These are phyloP conservation scores for Cheilosia pagana DNA, from an alignment of 2,888 invertebrate genomes.

Conservation along the genomic window DNA sequence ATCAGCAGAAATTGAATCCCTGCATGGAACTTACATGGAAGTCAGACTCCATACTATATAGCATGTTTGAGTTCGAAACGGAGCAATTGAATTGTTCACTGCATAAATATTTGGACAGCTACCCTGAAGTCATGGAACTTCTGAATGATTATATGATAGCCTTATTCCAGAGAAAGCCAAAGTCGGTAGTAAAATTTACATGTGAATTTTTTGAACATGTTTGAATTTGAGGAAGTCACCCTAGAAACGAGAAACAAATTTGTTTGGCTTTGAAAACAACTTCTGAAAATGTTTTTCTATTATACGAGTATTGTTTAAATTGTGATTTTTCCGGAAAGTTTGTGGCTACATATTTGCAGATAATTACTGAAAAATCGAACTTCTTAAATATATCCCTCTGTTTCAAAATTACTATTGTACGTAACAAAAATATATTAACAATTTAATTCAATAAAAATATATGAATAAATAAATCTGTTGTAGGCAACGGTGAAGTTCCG, in stretches of 20 bases:
- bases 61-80: constrained; percentile 24
- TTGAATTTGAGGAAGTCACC: constrained; percentile 11
- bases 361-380: too few species aligned
- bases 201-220: constrained; percentile 27
- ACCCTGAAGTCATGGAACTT: constrained; percentile 79
- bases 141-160: constrained; percentile 80
- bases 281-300: not conserved
- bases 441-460: too few species aligned
- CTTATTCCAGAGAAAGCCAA: constrained; percentile 80
- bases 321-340: not conserved
- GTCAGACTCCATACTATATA: constrained; percentile 21
- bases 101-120: constrained; percentile 76
- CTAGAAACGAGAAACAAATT: constrained; percentile 15
- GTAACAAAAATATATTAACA: too few species aligned
- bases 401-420: too few species aligned
- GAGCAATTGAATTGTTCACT: not conserved
- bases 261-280: constrained; percentile 27
- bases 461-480: too few species aligned
- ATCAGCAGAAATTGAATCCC: constrained; percentile 12
- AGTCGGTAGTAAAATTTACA: constrained; percentile 79
- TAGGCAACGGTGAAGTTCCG: too few species aligned
- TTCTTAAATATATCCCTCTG: too few species aligned
- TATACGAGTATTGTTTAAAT: not conserved
- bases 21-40: constrained; percentile 46
- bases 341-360: too few species aligned